phyloP scores from a whole-genome alignment of 30 jellyfish, hydroid and myxozoan genomes.

The Turritopsis dohrnii region DNA sequence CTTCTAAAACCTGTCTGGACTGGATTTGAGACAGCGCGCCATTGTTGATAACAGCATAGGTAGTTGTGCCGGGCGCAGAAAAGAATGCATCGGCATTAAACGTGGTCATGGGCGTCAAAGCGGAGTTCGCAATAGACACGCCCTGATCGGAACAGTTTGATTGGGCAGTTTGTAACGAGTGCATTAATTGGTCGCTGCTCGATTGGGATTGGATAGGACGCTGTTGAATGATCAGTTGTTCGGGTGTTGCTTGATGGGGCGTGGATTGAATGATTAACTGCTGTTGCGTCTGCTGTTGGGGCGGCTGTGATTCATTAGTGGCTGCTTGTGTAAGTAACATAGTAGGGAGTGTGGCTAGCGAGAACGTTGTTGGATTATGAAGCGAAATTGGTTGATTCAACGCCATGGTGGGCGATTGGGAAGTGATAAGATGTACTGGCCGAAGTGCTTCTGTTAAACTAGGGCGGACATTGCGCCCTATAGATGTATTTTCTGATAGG shows the following conservation, averaged over 20 bases:
- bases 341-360: constrained; percentile 30
- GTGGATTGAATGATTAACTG: constrained; percentile 14
- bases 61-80: constrained; percentile 25
- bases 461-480: background rate
- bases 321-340: constrained; percentile 39
- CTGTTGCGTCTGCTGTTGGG: background rate
- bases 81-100: constrained; percentile 45
- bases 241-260: constrained; percentile 6
- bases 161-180: constrained; percentile 15
- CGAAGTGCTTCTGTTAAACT: constrained; percentile 8
- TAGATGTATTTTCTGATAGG: background rate
- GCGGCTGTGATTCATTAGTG: background rate
- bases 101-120: constrained; percentile 36
- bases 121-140: constrained; percentile 16
- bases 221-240: constrained; percentile 25
- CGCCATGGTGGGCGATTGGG: constrained; percentile 37
- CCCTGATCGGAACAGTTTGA: constrained; percentile 9
- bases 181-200: constrained; percentile 13
- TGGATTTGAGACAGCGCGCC: constrained; percentile 11
- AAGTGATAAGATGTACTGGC: constrained; percentile 27
- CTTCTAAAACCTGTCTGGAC: background rate
- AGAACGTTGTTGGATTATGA: constrained; percentile 20
- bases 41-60: constrained; percentile 28
- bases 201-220: constrained; percentile 22
- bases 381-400: constrained; percentile 26